Percentiles rank a stretch among this genome's conserved stretches.
These are phyloP conservation scores for Colostygia pectinataria DNA, from an alignment of 2,888 invertebrate genomes.

Conservation along the genomic window DNA sequence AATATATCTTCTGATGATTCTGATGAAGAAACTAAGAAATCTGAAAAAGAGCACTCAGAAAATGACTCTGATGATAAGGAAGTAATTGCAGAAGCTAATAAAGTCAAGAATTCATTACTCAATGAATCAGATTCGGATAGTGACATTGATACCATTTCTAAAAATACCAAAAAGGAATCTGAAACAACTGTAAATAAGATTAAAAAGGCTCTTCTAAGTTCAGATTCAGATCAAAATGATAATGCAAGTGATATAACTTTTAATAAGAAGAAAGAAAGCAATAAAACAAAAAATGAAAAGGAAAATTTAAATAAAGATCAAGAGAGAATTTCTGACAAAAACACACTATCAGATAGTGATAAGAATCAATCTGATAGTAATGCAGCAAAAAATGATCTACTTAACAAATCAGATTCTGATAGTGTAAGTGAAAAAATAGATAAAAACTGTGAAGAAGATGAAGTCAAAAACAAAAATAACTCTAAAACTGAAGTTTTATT, in stretches of 20 bases:
- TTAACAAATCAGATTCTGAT: constrained; percentile 38
- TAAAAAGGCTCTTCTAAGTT: constrained; percentile 43
- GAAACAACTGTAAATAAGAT: constrained; percentile 19
- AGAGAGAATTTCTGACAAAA: constrained; percentile 1
- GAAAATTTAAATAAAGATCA: neutral
- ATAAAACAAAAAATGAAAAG: neutral
- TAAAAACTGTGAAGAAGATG: neutral
- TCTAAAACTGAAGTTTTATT: constrained; percentile 6
- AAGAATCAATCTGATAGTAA: constrained; percentile 5
- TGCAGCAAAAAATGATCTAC: constrained; percentile 9
- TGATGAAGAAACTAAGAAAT: neutral
- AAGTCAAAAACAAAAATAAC: neutral
- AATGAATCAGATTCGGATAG: constrained; percentile 46
- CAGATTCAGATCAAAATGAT: constrained; percentile 41
- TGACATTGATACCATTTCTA: constrained; percentile 12
- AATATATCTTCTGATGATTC: neutral
- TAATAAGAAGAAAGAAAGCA: constrained; percentile 8
- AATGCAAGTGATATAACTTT: constrained; percentile 8
- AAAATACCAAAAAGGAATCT: constrained; percentile 6
- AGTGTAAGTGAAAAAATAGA: constrained; percentile 16
- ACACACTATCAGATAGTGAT: constrained; percentile 3
- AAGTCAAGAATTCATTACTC: constrained; percentile 44
- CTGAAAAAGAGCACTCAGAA: constrained; percentile 3
- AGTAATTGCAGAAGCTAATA: constrained; percentile 28
- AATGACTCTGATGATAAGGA: constrained; percentile 18